Base-by-base conservation (phyloP, 92 coral and sea anemone genomes). In the Muricea muricata region DNA sequence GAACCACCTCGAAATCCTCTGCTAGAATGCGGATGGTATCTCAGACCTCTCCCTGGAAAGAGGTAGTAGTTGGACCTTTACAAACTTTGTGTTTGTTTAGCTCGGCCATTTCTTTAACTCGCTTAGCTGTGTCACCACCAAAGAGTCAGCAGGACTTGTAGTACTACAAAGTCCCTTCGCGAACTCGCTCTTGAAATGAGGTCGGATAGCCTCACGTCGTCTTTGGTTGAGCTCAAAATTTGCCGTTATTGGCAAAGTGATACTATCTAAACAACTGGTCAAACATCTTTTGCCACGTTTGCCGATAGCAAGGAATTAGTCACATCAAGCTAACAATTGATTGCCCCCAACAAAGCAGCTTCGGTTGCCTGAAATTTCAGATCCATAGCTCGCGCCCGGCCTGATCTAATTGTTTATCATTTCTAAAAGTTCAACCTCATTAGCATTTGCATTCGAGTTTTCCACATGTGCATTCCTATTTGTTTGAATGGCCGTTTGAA, bases 161-260 rank as follows among this genome's bases (percentile, higher is more conserved):
- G 82, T 75, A 26, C 73, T 86, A 72, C 90, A 86, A 63, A 90
- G 72, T 11, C 87, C 90, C 52, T 86, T 90, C n/a, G 90, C 90
- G 75, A 89, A 85, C 65, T 85, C 89, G 1, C 37, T 46, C 33
- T 73, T 56, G 29, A 88, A 88, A 33, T 88, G 85, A 48, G 91
- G 91, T 67, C 60, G 83, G 13, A 82, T 83, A 24, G 88, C 88
- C 37, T 88, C 88, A 31, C 88, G 52, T 65, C 91, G 40, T 46
- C 90, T 80, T 24, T 32, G 91, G 42, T 87, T 87, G 30, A 82
- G 21, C 29, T 87, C 84, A 73, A 54, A 82, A 32, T 76, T 88
- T 4, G 88, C 73, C 13, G 91, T 75, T 68, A 88, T 46, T 21
- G 75, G 79, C 65, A 88, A 32, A 1, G 91, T 75, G 34, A 83